These are phyloP conservation scores for Rhagium mordax DNA, from an alignment of 2,888 invertebrate species.

Conservation along the genomic window DNA sequence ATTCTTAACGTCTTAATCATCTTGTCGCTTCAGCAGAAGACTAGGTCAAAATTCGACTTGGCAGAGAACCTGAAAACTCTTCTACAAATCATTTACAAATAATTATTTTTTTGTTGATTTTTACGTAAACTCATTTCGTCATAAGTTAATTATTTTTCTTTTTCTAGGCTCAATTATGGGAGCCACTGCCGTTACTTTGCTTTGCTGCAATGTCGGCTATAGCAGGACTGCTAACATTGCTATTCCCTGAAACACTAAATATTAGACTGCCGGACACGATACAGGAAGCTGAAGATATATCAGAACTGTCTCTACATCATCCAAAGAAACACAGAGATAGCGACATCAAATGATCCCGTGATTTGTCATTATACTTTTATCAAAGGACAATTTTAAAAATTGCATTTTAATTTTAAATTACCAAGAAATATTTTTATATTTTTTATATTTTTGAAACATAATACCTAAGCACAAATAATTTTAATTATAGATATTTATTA, in stretches of 20 bases:
- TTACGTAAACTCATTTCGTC: too few relatives aligned
- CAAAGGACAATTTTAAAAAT: neutral
- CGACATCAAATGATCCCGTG: neutral
- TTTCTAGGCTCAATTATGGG: constrained; percentile 65
- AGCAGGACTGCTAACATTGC: constrained; percentile 75
- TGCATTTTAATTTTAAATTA: neutral
- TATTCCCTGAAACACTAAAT: constrained; percentile 81
- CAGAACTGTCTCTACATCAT: neutral
- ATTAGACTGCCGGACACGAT: constrained; percentile 79
- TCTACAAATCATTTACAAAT: too few relatives aligned
- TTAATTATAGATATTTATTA: constrained; percentile 22
- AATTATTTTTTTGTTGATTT: too few relatives aligned
- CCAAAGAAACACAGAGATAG: neutral
- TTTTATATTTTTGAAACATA: neutral
- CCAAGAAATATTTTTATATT: neutral
- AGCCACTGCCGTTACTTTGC: constrained; percentile 75
- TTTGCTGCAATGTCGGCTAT: constrained; percentile 76
- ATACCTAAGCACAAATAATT: neutral
- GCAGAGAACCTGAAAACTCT: too few relatives aligned
- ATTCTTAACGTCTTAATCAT: too few relatives aligned
- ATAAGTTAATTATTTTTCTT: too few relatives aligned
- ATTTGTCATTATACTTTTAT: neutral
- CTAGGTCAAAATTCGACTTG: too few relatives aligned
- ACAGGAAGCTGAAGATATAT: constrained; percentile 76
- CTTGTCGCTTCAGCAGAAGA: too few relatives aligned